Base-by-base conservation (phyloP, 2,888 invertebrate genomes). In the Sericinus montela region DNA sequence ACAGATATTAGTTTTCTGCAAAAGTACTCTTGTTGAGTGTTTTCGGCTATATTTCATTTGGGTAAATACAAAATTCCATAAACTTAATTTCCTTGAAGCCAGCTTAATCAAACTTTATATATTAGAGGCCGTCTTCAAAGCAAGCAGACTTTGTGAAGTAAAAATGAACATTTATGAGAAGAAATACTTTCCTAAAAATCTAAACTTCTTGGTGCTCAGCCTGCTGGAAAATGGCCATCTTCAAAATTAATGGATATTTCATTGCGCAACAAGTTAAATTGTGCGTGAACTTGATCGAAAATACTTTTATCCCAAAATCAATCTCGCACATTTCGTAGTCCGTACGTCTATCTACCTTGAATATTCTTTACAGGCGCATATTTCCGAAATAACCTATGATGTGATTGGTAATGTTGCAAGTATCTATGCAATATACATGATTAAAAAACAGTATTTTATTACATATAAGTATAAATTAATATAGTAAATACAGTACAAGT, bases 181-280 rank as follows among this genome's bases (percentile, higher is more conserved):
- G 52, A 57, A 55, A 54, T 49, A 55, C 67, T 62, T 63, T 67
- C 69, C 67, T 65, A 66, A 72, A 72, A 68, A 69, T 72, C 66
- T 63, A 59, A 70, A 75, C 73, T 69, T 73, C 73, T 75, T 67
- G 58, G 60, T 65, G 80, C 62, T 76, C 84, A 78, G 58, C 66
- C 66, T 67, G 53, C 64, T 70, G 80, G 81, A 86, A 86, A 86
- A 87, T 85, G 75, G 77, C 76, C 76, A 79, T 82, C 80, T 75
- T 72, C 71, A 72, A 75, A 80, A 82, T 86, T 85, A 87, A 87
- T 87, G 86, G 86, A 81, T 80, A 80, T 84, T 83, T 80, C 77
- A 84, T 84, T 82, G 75, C 80, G 79, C 80, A 72, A 73, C 71
- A 68, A 69, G 84, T 79, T 82, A 83, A 86, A 87, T 87, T 81